Evolutionary conservation across 2,888 invertebrate genomes (phyloP), one percentile per base, ranked within the genome.

Genomic region (Heliconius aoede): DNA sequence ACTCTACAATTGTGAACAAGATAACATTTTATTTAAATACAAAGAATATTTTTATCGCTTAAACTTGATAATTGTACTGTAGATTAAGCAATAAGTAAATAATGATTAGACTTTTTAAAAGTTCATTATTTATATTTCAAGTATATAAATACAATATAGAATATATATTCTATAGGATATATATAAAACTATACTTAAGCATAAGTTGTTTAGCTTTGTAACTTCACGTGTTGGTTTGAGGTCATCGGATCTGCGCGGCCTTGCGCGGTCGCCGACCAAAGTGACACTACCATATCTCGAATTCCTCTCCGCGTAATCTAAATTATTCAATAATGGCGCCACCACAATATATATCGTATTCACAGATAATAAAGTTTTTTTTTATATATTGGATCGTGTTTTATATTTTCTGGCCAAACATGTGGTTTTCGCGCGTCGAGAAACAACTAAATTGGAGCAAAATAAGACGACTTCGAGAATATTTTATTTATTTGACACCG

Each of bases 191-290:
- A 28, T 69, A 69, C 58, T 46, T 30, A 51, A 51, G 13, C 69
- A 55, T n/a, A 32, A 32, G 64, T 73, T 71, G 60, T 74, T 72
- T 85, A 84, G 84, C 83, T 88, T 86, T 81, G 79, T 83, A 81
- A 78, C 84, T 86, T 83, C 84, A 82, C 82, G 84, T 83, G 55
- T 80, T 24, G 65, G 76, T 84, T 86, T 90, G 91, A 94, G 94
- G 94, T 94, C 93, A 91, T 94, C 91, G 91, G 83, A 87, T 89
- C 89, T 86, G 82, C 82, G 86, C 91, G 94, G 92, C 94, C 94
- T 94, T 94, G 94, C 88, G 86, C 90, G 93, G 94, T 92, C 94
- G 90, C 91, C 91, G 93, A 89, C 91, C 92, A 91, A 86, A 85
- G 82, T 88, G 88, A 89, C 89, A 88, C 88, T 82, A 78, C 87